These are phyloP conservation scores for Lottia gigantea DNA, from an alignment of 2,888 invertebrate genomes.

Conservation along the genomic window DNA sequence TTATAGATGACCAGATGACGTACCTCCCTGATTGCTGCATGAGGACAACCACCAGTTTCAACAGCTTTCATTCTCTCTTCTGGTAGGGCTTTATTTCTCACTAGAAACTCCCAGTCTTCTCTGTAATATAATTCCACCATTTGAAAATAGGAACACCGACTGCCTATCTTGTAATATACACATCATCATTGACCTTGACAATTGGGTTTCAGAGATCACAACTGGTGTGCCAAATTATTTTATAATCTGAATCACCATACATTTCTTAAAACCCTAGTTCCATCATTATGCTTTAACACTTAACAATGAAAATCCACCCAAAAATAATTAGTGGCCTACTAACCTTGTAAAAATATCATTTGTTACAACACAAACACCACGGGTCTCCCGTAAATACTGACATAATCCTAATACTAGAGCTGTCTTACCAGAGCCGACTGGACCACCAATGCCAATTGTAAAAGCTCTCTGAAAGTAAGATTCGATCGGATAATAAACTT, in stretches of 20 bases:
- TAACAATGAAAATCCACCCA: not conserved
- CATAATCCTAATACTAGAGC: slow-evolving; percentile 61
- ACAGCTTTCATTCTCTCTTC: slow-evolving; percentile 62
- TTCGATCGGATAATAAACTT: not conserved
- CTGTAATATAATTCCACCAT: slow-evolving; percentile 34
- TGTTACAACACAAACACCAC: slow-evolving; percentile 63
- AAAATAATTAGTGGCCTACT: not conserved
- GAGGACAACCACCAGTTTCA: slow-evolving; percentile 67
- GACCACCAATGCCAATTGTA: slow-evolving; percentile 65
- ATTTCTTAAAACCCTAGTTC: no score
- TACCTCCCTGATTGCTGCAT: slow-evolving; percentile 65
- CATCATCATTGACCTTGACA: no score
- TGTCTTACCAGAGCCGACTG: slow-evolving; percentile 66
- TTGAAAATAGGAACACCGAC: no score
- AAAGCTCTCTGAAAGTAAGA: slow-evolving; percentile 54
- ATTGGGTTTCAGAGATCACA: no score
- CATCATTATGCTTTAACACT: not conserved
- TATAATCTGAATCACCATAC: no score
- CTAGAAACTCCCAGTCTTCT: slow-evolving; percentile 66
- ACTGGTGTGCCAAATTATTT: no score
- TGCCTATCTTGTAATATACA: no score
- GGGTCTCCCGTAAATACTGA: slow-evolving; percentile 48
- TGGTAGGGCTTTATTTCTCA: slow-evolving; percentile 60
- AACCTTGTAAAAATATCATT: slow-evolving; percentile 66
- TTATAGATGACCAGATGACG: not conserved